Conservation (phyloP, 1,140 invertebrate species). For the Temnothorax curvispinosus region DNA sequence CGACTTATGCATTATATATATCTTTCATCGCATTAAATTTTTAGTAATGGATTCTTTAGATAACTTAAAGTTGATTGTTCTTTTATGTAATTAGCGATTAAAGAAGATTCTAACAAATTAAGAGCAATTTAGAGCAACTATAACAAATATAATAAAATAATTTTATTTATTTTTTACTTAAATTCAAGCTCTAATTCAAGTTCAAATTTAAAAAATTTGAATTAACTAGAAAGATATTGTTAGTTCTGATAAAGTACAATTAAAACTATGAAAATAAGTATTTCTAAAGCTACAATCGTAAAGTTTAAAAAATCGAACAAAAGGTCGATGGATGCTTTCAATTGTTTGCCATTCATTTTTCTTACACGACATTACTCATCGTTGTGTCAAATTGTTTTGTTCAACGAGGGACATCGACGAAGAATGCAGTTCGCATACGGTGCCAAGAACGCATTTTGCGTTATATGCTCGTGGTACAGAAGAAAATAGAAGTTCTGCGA, state of each 20-base stretch:
- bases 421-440: conserved; percentile 56
- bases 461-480: conserved; percentile 40
- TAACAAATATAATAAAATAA: not conserved
- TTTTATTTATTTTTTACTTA: not conserved
- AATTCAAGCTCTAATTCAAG: not conserved
- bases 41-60: not conserved
- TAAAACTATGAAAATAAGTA: not conserved
- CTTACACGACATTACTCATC: conserved; percentile 37
- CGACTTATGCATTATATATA: not conserved
- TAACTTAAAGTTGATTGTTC: not conserved
- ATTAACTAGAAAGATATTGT: not conserved
- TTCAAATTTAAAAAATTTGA: not conserved
- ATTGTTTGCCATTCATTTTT: not conserved
- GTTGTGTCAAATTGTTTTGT: conserved; percentile 41
- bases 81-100: not conserved
- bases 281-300: not conserved
- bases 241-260: not conserved
- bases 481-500: conserved; percentile 73
- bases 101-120: not conserved
- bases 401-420: conserved; percentile 39
- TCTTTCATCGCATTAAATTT: conserved; percentile 34
- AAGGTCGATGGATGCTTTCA: conserved; percentile 7
- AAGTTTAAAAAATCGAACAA: not conserved
- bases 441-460: conserved; percentile 72
- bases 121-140: not conserved